Evolutionary conservation across 2,797 vertebrate genomes (phyloP).

Genomic region (Onychomys leucogaster): DNA sequence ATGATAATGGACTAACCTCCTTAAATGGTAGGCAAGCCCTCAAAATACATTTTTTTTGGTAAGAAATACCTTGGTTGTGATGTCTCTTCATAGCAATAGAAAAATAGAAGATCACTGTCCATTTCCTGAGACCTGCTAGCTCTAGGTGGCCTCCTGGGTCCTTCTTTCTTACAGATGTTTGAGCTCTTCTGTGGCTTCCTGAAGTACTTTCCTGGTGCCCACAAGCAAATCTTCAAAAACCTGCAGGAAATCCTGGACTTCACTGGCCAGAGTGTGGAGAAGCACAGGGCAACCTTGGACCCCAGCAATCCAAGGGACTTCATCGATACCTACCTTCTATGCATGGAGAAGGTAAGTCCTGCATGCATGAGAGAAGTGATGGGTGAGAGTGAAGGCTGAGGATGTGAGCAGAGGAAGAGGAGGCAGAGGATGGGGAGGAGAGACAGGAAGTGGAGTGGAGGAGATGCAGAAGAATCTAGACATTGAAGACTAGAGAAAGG

Average conservation of each 20-base stretch:
- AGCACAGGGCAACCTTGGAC: slow-evolving; percentile 68
- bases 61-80: not conserved
- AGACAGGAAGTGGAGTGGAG: not conserved
- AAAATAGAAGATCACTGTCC: no score
- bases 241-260: not conserved
- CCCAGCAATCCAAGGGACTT: slow-evolving; percentile 57
- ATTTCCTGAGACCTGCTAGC: fast-evolving
- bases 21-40: not conserved
- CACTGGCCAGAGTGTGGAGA: slow-evolving; percentile 39
- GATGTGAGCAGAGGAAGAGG: not conserved
- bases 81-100: not conserved
- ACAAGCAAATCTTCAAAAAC: slow-evolving; percentile 56
- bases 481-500: not conserved
- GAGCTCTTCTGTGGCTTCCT: slow-evolving; percentile 62
- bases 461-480: not conserved
- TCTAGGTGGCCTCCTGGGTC: not conserved
- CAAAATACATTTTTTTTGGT: not conserved
- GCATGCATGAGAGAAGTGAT: not conserved
- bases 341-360: slow-evolving; percentile 76
- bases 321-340: slow-evolving; percentile 73
- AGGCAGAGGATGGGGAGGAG: no score
- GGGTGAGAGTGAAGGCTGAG: no score
- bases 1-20: not conserved
- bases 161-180: slow-evolving; percentile 48
- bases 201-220: slow-evolving; percentile 73